A percentile compares a stretch with the other conserved stretches of the same genome.
Evolutionary conservation across 1,140 invertebrate species (phyloP).

Genomic region (Dryas iulia): DNA sequence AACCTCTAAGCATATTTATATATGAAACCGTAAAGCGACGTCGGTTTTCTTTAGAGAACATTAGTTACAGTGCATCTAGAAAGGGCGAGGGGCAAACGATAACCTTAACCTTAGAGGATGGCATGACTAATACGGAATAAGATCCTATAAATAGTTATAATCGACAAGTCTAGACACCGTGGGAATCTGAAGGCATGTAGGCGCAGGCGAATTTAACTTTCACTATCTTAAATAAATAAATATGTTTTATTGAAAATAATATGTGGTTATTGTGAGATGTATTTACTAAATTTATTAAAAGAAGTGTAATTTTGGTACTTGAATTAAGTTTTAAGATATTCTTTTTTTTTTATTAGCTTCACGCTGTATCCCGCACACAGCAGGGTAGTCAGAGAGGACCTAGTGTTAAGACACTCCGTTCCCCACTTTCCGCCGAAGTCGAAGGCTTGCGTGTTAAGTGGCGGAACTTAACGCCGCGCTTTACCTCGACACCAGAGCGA

Average conservation of each 20-base stretch:
- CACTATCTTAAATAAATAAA: neutral
- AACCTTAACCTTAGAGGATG: constrained; percentile 18
- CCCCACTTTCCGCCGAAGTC: too few species aligned
- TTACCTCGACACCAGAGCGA: too few species aligned
- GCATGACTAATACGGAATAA: constrained; percentile 13
- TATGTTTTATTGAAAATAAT: neutral
- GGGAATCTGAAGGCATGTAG: constrained; percentile 3
- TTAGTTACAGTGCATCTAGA: constrained; percentile 24
- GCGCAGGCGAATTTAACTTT: neutral
- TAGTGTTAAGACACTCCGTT: too few species aligned
- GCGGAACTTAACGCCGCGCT: too few species aligned
- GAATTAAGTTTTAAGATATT: too few species aligned
- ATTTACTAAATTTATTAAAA: neutral
- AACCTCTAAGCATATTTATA: neutral
- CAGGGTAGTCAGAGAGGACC: too few species aligned
- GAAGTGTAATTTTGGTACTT: too few species aligned
- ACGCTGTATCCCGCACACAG: too few species aligned
- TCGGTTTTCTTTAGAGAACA: constrained; percentile 20
- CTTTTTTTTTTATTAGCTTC: too few species aligned
- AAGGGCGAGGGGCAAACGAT: constrained; percentile 28
- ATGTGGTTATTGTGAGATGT: neutral
- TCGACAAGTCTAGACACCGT: constrained; percentile 7
- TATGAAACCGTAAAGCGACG: neutral
- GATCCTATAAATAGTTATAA: constrained; percentile 17
- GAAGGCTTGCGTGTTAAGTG: too few species aligned